These are phyloP conservation scores for Drosophila subsilvestris DNA, from an alignment of 2,888 invertebrate species.

Conservation along the genomic window DNA sequence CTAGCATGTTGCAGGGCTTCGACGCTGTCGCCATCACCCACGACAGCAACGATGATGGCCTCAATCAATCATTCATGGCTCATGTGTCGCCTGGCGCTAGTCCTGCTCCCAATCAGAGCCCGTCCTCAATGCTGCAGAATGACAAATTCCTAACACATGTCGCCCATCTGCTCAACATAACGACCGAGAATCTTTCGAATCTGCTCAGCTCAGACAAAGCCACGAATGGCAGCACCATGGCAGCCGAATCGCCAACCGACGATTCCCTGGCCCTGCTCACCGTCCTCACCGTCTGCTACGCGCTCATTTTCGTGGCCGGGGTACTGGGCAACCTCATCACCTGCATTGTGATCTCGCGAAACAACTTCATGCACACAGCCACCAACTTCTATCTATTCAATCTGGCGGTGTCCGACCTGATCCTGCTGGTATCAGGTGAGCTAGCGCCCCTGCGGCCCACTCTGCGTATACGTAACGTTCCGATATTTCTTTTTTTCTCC, in stretches of 20 bases:
- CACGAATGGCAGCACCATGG: slow-evolving; percentile 41
- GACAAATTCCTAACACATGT: slow-evolving; percentile 81
- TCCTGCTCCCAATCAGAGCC: slow-evolving; percentile 18
- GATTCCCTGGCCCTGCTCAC: slow-evolving; percentile 72
- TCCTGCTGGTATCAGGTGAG: slow-evolving; percentile 89
- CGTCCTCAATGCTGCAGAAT: slow-evolving; percentile 60
- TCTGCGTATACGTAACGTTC: slow-evolving; percentile 45
- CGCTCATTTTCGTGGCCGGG: slow-evolving; percentile 87
- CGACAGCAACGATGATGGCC: slow-evolving; percentile 64
- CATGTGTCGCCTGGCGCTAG: slow-evolving; percentile 55
- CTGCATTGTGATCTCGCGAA: slow-evolving; percentile 92
- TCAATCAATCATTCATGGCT: slow-evolving; percentile 76
- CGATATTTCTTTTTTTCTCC: neutral
- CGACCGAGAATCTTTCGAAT: slow-evolving; percentile 80
- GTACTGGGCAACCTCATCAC: slow-evolving; percentile 93
- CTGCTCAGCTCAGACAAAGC: slow-evolving; percentile 50
- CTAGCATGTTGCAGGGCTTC: slow-evolving; percentile 63
- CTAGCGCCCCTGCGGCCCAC: slow-evolving; percentile 59
- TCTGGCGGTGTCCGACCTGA: slow-evolving; percentile 92
- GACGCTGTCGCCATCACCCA: slow-evolving; percentile 49
- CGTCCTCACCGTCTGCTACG: slow-evolving; percentile 89
- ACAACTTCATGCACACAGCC: slow-evolving; percentile 93
- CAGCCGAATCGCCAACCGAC: slow-evolving; percentile 32
- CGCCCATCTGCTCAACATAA: slow-evolving; percentile 81
- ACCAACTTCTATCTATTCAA: slow-evolving; percentile 94